Evolutionary conservation across 2,113 vertebrate genomes (phyloP), one percentile per base, ranked within the genome.

Genomic region (Tetraodon nigroviridis): DNA sequence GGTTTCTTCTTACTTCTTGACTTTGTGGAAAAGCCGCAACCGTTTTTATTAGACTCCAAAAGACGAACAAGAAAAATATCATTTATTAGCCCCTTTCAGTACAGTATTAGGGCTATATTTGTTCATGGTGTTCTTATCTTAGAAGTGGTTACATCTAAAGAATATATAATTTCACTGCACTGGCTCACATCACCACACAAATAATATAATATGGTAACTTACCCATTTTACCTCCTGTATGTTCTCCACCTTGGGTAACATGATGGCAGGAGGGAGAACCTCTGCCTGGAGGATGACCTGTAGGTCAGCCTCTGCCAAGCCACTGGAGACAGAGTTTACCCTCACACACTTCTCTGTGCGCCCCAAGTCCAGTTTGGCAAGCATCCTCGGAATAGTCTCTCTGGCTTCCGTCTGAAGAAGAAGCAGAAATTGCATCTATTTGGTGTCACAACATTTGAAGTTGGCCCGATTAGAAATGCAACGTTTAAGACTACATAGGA

Each of bases 181-280:
- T 6, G 32, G 32, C 32, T 37, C 32, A 11, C 32, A 11, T 37
- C 32, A 37, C 32, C 32, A 11, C 32, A 37, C 32, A 37, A 37
- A 7, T 37, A 11, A 37, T 37, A 37, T 12, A 2, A 37, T 11
- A 37, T 37, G 32, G 32, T 37, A 2, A 27, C 79, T 93, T 75
- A 98, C 96, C 97, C 96, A 98, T 59, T 83, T 92, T 64, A 97
- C 90, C 70, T 99, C 95, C 59, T 92, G 89, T 0, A 77, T 83
- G 52, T 90, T 87, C 83, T 98, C 94, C 76, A 98, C 93, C 78
- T 99, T 99, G 8, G 95, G 96, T 68, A 99, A 79, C 96, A 99
- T 97, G 62, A 98, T 81, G 69, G 95, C 95, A 11, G 95, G 90
- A 78, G 95, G 96, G 24, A 97, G 92, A 52, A 90, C 86, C 53